Evolutionary conservation across 2,888 invertebrate genomes (phyloP).

Genomic region (Aphidoletes aphidimyza): DNA sequence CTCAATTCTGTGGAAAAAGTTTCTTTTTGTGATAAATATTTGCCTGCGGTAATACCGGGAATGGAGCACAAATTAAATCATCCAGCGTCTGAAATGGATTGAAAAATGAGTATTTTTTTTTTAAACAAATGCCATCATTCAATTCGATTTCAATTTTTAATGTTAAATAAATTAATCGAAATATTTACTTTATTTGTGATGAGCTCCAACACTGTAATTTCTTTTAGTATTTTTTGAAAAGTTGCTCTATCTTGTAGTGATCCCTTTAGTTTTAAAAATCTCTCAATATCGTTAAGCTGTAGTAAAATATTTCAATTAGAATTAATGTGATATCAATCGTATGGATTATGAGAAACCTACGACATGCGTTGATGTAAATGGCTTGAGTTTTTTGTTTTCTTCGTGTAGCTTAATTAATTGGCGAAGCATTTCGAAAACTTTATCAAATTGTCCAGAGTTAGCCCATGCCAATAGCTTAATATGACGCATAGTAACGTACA

Average conservation of each 20-base stretch:
- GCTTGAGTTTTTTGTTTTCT: background rate
- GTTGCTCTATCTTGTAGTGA: background rate
- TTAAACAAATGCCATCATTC: background rate
- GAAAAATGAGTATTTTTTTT: background rate
- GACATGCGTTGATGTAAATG: background rate
- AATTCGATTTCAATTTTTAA: background rate
- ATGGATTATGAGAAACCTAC: background rate
- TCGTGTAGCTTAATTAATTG: background rate
- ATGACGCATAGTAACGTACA: background rate
- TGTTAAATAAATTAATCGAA: too few relatives aligned
- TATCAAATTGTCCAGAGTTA: background rate
- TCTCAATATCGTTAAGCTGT: background rate
- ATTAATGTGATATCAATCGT: background rate
- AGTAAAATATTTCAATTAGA: background rate
- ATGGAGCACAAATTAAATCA: background rate
- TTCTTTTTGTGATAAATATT: background rate
- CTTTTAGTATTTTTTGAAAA: background rate
- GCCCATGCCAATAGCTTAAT: constrained; percentile 11
- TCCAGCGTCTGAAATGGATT: background rate
- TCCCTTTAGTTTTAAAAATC: background rate
- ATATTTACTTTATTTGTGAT: background rate
- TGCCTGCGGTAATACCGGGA: background rate
- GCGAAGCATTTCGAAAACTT: background rate
- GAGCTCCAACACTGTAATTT: background rate
- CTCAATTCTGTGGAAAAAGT: background rate